Evolutionary conservation across 2,888 invertebrate genomes (phyloP).

Genomic region (Ichneumon xanthorius): DNA sequence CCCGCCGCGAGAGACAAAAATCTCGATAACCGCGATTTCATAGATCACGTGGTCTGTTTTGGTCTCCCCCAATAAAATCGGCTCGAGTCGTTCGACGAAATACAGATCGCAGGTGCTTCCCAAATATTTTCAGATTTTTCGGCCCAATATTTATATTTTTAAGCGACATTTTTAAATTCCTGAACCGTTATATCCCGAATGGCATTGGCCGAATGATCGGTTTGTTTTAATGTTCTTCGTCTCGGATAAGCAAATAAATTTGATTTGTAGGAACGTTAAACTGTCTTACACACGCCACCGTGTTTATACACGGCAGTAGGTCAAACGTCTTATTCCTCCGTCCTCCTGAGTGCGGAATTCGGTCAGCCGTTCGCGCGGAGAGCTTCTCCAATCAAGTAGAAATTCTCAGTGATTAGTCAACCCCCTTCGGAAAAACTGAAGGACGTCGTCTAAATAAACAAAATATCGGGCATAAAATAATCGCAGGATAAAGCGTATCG

Average conservation of each 20-base stretch:
- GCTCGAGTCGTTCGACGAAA: not conserved
- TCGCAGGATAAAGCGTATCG: not conserved
- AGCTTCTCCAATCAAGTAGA: conserved; percentile 48
- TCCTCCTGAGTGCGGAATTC: conserved; percentile 47
- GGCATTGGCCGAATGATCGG: not conserved
- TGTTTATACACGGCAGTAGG: conserved; percentile 16
- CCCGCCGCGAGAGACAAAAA: too few relatives aligned
- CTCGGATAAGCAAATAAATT: not conserved
- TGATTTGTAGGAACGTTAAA: not conserved
- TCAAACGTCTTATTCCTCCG: conserved; percentile 30
- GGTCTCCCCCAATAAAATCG: not conserved
- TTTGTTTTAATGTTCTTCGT: not conserved
- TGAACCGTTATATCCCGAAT: not conserved
- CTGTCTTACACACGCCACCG: not conserved
- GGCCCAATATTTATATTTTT: not conserved
- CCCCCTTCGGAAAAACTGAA: not conserved
- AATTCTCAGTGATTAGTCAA: conserved; percentile 37
- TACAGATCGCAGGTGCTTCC: not conserved
- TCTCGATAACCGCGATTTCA: too few relatives aligned
- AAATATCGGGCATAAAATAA: conserved; percentile 13
- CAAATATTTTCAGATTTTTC: not conserved
- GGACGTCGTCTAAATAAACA: conserved; percentile 18
- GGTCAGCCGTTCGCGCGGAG: conserved; percentile 45
- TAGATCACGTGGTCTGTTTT: too few relatives aligned
- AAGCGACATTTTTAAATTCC: not conserved